Base-by-base conservation (phyloP, 2,797 vertebrate species). In the Kryptopterus vitreolus region DNA sequence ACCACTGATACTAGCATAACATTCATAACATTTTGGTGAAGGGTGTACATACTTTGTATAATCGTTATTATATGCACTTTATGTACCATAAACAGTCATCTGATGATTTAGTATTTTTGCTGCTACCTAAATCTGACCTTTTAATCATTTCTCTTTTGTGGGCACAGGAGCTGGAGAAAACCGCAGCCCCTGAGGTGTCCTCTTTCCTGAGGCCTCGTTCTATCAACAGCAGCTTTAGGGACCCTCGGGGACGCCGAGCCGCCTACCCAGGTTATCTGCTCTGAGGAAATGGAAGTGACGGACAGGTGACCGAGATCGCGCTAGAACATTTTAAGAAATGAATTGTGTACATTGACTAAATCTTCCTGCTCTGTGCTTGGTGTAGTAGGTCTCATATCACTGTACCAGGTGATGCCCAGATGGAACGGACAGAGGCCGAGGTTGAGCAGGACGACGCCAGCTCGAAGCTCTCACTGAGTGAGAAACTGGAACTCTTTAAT, bases 401-500 rank as follows among this genome's bases (percentile, higher is more conserved):
- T 35, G 6, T 69, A 46, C 53, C 53, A 11, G 35, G 13, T 31
- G 79, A 85, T 24, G 31, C 82, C 18, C 81, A 79, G 79, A 57
- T 52, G 31, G 48, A 43, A n/a, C 87, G 87, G 83, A 72, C 74
- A 0, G 88, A 89, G 31, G 15, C 85, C 0, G 82, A 83, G 38
- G 85, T 35, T 15, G 91, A 91, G 71, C 53, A 74, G 80, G 92
- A 91, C 0, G 93, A 94, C 16, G 92, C 92, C 83, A 91, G 81
- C 88, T 92, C 91, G 81, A 93, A 91, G 78, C 90, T 95, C 82
- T 94, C 90, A 68, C 87, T 95, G 90, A 94, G 91, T 10, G 92
- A 95, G 87, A 95, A 95, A 82, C 86, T 95, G 88, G 93, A 93
- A 53, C 92, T 94, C 66, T 94, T 95, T 73, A 94, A 93, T 84